Conservation (phyloP, 64 coral and sea anemone genomes). For the Porites australiensis region DNA sequence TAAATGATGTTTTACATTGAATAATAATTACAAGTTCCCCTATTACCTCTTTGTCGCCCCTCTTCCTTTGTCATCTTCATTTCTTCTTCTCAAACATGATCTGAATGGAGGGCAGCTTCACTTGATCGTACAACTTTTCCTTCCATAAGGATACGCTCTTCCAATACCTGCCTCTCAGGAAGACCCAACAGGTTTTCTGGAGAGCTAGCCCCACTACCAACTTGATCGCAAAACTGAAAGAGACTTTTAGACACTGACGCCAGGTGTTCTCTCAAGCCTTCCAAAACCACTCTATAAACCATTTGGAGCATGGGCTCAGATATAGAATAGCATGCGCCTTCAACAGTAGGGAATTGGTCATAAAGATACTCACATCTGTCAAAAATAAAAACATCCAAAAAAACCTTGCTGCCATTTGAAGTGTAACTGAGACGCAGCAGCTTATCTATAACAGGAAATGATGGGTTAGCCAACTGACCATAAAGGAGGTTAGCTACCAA, state of each 20-base stretch:
- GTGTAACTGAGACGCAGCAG: slow-evolving; percentile 10
- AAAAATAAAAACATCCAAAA: slow-evolving; percentile 74
- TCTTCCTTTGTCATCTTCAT: not conserved
- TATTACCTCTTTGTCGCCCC: not conserved
- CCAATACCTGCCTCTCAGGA: slow-evolving; percentile 11
- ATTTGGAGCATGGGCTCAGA: not conserved
- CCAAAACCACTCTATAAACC: slow-evolving; percentile 31
- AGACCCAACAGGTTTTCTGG: not conserved
- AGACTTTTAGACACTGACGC: not conserved
- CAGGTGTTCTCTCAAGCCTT: slow-evolving; percentile 47
- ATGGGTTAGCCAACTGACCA: slow-evolving; percentile 64
- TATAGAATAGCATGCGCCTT: not conserved
- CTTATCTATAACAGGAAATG: slow-evolving; percentile 51
- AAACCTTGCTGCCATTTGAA: slow-evolving; percentile 56
- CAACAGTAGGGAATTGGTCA: slow-evolving; percentile 44
- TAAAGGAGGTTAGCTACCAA: slow-evolving; percentile 47
- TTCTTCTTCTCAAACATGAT: not conserved
- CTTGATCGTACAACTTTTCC: not conserved
- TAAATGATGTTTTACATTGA: not conserved
- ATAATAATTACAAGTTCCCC: not conserved
- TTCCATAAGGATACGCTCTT: not conserved
- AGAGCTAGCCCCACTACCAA: not conserved
- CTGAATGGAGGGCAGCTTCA: not conserved
- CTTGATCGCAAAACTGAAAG: not conserved
- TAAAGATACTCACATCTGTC: slow-evolving; percentile 72